Evolutionary conservation across 2,888 invertebrate genomes (phyloP).

Genomic region (Schizaphis graminum): DNA sequence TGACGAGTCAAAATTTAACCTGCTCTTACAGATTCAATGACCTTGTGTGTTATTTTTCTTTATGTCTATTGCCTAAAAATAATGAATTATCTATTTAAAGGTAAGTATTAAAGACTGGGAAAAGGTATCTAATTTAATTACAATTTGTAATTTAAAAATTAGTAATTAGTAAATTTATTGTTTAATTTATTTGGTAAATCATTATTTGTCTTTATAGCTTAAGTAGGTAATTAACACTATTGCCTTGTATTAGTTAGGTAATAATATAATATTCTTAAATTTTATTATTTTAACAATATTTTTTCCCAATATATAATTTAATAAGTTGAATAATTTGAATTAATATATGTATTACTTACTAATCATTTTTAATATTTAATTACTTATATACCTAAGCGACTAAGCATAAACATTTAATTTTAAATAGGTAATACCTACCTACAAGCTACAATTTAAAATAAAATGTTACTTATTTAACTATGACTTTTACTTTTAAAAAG

Average conservation of each 20-base stretch:
- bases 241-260: background rate
- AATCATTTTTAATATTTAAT: background rate
- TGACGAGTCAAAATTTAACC: background rate
- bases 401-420: background rate
- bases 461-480: background rate
- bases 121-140: background rate
- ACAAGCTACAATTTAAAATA: background rate
- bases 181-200: background rate
- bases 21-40: background rate
- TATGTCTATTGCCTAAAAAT: background rate
- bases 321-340: background rate
- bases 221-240: background rate
- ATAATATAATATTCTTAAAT: background rate
- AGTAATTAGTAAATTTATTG: background rate
- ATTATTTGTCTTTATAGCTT: background rate
- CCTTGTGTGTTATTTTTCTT: background rate
- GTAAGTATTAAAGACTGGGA: background rate
- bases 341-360: background rate
- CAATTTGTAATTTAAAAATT: background rate
- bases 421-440: background rate
- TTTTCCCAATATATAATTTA: too few species aligned
- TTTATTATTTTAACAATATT: background rate
- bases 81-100: slow-evolving; percentile 12
- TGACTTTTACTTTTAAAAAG: background rate
- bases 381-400: background rate